Evolutionary conservation across 1,140 invertebrate genomes (phyloP), one percentile per base, ranked within the genome.

Genomic region (Hycleus cichorii): DNA sequence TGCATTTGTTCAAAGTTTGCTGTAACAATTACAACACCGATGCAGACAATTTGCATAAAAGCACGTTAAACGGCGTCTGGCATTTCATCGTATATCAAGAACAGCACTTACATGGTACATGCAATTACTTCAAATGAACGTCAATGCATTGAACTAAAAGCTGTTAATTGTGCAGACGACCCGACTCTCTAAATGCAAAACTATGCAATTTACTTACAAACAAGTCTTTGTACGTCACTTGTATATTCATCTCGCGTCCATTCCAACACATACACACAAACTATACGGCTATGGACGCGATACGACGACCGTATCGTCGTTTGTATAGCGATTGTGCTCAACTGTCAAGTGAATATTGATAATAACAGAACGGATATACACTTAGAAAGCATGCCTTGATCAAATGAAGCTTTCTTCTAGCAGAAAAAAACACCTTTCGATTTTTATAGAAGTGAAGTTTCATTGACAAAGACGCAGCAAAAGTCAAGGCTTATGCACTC

Each of bases 91-190:
- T 53, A 53, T 53, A 45, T 53, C 51, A 53, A 53, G 51, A 45
- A 45, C 51, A 53, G 46, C 43, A 46, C 51, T 53, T 46, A 53
- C 46, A 46, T 45, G 51, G 51, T 45, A 53, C 51, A 53, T 53
- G 51, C 51, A 53, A 53, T 53, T 53, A 53, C 51, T 53, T 53
- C 51, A 53, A 53, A 53, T 53, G 51, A 53, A 53, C 51, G 51
- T 53, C 51, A 53, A 53, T 53, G 51, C 51, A 46, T 53, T 45
- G 42, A 53, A 32, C 51, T 53, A 53, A 53, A 46, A 53, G 51
- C 51, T 53, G 51, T 53, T 53, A 53, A 53, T 53, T 53, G 51
- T 53, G 42, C 44, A 53, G 51, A 45, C 51, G 51, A 53, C 51
- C 46, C 51, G 51, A 24, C 32, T 32, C 51, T 46, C 51, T 45